Conservation (phyloP, 2,797 vertebrate species). For the Pseudochromis fuscus region DNA sequence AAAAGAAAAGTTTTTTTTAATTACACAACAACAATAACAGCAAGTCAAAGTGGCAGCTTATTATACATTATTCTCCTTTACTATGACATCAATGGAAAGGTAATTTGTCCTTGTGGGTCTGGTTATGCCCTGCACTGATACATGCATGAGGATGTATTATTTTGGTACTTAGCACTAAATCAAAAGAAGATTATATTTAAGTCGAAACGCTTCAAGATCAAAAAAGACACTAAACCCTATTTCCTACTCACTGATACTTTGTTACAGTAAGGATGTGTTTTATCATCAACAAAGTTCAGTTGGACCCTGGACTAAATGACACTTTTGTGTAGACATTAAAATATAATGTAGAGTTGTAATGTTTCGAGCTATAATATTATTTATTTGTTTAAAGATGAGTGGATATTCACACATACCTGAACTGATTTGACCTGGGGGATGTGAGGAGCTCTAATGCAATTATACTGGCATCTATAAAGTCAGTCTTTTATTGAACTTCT, state of each 20-base stretch:
- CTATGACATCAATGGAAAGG: slow-evolving; percentile 17
- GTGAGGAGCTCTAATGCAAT: slow-evolving; percentile 41
- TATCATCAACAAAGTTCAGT: not conserved
- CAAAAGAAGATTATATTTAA: slow-evolving; percentile 1
- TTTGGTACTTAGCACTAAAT: not conserved
- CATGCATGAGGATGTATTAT: not conserved
- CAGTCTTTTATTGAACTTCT: slow-evolving; percentile 12
- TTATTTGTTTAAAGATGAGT: too few relatives aligned
- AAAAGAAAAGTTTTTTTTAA: too few relatives aligned
- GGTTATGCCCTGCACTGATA: not conserved
- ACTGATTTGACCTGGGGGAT: slow-evolving; percentile 25
- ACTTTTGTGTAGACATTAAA: not conserved
- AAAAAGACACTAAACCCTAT: not conserved
- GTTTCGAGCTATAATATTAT: too few relatives aligned
- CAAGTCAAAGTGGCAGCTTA: not conserved
- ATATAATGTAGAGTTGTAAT: too few relatives aligned
- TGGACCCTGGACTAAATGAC: not conserved
- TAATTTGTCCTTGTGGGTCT: slow-evolving; percentile 11
- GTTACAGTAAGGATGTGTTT: not conserved
- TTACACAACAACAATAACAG: not conserved
- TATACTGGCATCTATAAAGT: slow-evolving; percentile 21
- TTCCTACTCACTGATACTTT: slow-evolving; percentile 1
- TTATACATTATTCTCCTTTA: not conserved
- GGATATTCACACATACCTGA: too few relatives aligned
- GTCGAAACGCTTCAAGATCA: slow-evolving; percentile 16